Conservation (phyloP, 2,888 invertebrate species). For the Baccha elongata region DNA sequence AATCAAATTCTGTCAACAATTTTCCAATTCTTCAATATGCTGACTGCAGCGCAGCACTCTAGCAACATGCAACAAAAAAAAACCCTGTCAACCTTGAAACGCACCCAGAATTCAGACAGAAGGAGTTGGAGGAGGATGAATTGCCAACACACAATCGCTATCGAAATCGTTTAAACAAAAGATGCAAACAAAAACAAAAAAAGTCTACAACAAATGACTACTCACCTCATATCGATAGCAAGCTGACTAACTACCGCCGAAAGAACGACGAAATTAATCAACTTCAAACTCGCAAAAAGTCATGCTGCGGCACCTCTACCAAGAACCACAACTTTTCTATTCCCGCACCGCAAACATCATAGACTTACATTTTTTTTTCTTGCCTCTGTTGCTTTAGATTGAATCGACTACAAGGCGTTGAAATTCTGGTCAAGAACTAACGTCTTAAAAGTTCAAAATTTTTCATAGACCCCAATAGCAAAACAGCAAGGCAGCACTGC, state of each 20-base stretch:
- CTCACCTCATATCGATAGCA: constrained; percentile 70
- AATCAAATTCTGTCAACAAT: constrained; percentile 74
- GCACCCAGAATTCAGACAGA: constrained; percentile 64
- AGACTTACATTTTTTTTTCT: not conserved
- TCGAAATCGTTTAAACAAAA: constrained; percentile 70
- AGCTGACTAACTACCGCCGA: constrained; percentile 66
- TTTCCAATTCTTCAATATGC: constrained; percentile 59
- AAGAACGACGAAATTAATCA: constrained; percentile 72
- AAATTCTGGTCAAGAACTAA: constrained; percentile 75
- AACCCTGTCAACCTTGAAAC: constrained; percentile 71
- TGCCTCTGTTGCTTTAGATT: constrained; percentile 37
- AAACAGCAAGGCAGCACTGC: constrained; percentile 26
- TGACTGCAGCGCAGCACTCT: constrained; percentile 1
- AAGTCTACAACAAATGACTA: constrained; percentile 59
- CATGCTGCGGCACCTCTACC: constrained; percentile 68
- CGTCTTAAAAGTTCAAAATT: constrained; percentile 74
- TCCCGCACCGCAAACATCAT: constrained; percentile 20
- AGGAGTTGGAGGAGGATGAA: constrained; percentile 26
- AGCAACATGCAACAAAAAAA: constrained; percentile 11
- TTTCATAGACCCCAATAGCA: constrained; percentile 67
- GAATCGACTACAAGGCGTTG: constrained; percentile 68
- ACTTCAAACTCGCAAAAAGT: constrained; percentile 66
- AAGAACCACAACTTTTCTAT: constrained; percentile 61
- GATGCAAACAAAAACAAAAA: constrained; percentile 43
- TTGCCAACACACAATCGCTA: constrained; percentile 50